Percentiles rank a stretch among this genome's conserved stretches.
Evolutionary conservation across 2,888 invertebrate species (phyloP).

Genomic region (Netelia fuscicornis): DNA sequence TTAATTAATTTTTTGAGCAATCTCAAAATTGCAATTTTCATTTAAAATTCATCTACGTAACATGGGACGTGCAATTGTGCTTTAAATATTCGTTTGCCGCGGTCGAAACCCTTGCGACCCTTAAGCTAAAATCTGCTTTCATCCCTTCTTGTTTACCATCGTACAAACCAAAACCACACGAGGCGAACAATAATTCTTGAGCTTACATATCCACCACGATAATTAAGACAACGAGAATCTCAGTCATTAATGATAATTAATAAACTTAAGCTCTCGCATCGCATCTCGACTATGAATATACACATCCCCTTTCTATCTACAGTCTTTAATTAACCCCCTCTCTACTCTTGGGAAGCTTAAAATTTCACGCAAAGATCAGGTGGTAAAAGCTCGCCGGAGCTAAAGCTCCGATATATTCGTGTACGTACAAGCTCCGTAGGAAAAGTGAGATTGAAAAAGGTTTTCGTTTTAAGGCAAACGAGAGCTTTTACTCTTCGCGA

Average conservation of each 20-base stretch:
- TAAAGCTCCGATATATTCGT: not conserved
- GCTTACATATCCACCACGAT: constrained; percentile 12
- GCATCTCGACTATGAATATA: constrained; percentile 28
- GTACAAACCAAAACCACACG: not conserved
- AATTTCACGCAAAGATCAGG: constrained; percentile 30
- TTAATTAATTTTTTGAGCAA: not conserved
- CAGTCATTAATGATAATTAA: constrained; percentile 27
- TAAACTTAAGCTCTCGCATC: constrained; percentile 25
- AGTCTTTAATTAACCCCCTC: constrained; percentile 37
- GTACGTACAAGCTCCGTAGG: not conserved
- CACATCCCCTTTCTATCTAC: not conserved
- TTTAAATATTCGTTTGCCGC: constrained; percentile 33
- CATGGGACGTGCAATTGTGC: not conserved
- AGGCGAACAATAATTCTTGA: constrained; percentile 2
- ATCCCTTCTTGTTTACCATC: constrained; percentile 13
- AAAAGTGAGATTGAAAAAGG: constrained; percentile 56
- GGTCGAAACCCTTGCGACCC: constrained; percentile 15
- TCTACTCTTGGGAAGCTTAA: not conserved
- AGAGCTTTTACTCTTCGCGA: constrained; percentile 58
- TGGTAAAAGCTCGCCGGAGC: not conserved
- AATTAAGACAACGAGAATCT: constrained; percentile 45
- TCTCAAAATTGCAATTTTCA: not conserved
- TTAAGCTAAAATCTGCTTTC: not conserved
- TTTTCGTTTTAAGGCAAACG: constrained; percentile 57
- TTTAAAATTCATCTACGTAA: not conserved